A percentile compares a stretch with the other conserved stretches of the same genome.
phyloP scores from a whole-genome alignment of 2,113 vertebrate species.

The Cephalopholis sonnerati region DNA sequence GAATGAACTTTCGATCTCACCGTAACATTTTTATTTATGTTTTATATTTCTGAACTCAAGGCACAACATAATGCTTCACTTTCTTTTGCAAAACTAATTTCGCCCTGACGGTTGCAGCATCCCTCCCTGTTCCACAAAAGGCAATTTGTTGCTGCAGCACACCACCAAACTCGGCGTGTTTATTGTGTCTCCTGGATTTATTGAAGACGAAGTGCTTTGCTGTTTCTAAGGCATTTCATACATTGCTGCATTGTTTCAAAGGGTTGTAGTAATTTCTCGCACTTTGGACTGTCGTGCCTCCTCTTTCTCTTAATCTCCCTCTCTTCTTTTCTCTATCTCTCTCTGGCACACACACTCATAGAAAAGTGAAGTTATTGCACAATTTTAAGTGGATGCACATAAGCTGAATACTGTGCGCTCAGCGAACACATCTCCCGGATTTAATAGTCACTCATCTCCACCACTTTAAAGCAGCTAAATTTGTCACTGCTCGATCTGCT shows the following conservation, averaged over 20 bases:
- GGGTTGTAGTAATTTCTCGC: constrained; percentile 48
- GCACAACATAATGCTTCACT: constrained; percentile 19
- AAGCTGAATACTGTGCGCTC: constrained; percentile 50
- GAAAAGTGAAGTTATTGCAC: constrained; percentile 46
- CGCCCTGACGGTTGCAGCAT: neutral
- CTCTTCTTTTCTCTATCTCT: constrained; percentile 11
- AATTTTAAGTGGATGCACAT: constrained; percentile 53
- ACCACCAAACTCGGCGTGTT: constrained; percentile 5
- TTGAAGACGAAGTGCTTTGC: constrained; percentile 9
- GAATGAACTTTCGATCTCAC: neutral
- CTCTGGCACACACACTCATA: neutral
- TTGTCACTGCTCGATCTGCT: constrained; percentile 55
- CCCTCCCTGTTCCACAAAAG: constrained; percentile 5
- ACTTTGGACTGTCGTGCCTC: constrained; percentile 21
- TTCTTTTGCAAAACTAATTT: constrained; percentile 40
- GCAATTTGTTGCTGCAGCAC: constrained; percentile 26
- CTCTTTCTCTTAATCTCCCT: constrained; percentile 42
- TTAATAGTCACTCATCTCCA: constrained; percentile 64
- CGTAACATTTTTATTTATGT: neutral
- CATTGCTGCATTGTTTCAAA: constrained; percentile 49
- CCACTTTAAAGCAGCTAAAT: constrained; percentile 67
- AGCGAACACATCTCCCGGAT: constrained; percentile 62
- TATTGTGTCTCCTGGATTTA: constrained; percentile 35
- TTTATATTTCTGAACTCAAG: neutral
- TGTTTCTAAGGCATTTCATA: constrained; percentile 27